phyloP scores from a whole-genome alignment of 2,113 vertebrate genomes.

The Corydoras maculifer region DNA sequence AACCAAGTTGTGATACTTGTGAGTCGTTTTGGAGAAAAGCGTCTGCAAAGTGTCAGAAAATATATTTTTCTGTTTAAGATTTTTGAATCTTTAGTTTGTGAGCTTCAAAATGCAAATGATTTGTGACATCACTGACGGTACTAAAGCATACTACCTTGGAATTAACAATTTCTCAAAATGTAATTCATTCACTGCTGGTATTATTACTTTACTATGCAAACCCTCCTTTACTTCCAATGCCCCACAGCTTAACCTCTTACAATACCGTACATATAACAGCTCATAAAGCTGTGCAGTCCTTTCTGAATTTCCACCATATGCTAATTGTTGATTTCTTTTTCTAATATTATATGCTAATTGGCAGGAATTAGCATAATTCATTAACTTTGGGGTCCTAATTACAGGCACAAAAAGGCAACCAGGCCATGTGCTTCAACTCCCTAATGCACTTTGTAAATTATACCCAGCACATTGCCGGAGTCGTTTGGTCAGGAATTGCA shows the following conservation, averaged over 20 bases:
- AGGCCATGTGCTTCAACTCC: conserved; percentile 58
- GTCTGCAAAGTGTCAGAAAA: too few species aligned
- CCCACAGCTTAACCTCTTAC: conserved; percentile 37
- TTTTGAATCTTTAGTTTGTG: too few species aligned
- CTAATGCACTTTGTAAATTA: conserved; percentile 59
- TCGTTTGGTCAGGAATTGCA: conserved; percentile 60
- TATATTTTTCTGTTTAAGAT: too few species aligned
- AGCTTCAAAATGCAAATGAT: too few species aligned
- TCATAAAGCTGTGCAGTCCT: conserved; percentile 57
- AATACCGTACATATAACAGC: conserved; percentile 49
- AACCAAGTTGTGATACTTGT: too few species aligned
- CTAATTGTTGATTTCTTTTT: conserved; percentile 68
- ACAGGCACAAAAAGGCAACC: conserved; percentile 59
- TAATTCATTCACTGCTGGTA: too few species aligned
- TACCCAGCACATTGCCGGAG: conserved; percentile 52
- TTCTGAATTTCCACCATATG: conserved; percentile 66
- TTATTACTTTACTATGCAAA: too few species aligned
- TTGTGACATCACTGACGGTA: too few species aligned
- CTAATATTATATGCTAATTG: conserved; percentile 74
- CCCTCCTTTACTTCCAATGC: conserved; percentile 1
- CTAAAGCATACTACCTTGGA: too few species aligned
- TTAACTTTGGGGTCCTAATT: conserved; percentile 74
- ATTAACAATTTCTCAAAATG: too few species aligned
- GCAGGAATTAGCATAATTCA: conserved; percentile 71
- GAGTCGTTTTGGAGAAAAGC: too few species aligned